These are phyloP conservation scores for Bemisia tabaci DNA, from an alignment of 1,140 invertebrate genomes.

Conservation along the genomic window DNA sequence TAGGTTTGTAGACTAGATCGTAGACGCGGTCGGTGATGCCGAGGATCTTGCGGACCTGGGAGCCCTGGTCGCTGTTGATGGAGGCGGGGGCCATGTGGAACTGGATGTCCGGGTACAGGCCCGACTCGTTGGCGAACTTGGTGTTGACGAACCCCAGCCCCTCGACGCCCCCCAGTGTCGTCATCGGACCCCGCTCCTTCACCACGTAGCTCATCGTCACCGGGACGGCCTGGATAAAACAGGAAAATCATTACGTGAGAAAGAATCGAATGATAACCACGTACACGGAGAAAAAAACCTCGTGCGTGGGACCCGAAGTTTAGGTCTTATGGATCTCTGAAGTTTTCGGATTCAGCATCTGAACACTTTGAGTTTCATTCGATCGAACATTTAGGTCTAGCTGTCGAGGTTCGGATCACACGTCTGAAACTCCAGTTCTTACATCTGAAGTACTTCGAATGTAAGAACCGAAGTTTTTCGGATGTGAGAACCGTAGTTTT, in stretches of 20 bases:
- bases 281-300: too few relatives aligned
- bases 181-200: slow-evolving; percentile 66
- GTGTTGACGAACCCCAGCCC: slow-evolving; percentile 74
- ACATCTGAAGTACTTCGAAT: too few relatives aligned
- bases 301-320: too few relatives aligned
- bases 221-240: slow-evolving; percentile 48
- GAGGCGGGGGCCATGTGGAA: slow-evolving; percentile 78
- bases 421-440: too few relatives aligned
- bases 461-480: too few relatives aligned
- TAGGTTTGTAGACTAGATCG: slow-evolving; percentile 57
- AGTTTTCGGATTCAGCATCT: too few relatives aligned
- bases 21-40: slow-evolving; percentile 71
- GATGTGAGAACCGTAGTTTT: too few relatives aligned
- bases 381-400: too few relatives aligned
- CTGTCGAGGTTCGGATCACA: too few relatives aligned
- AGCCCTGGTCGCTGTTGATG: slow-evolving; percentile 51
- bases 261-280: too few relatives aligned
- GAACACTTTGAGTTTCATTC: too few relatives aligned
- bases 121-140: slow-evolving; percentile 54
- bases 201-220: slow-evolving; percentile 66
- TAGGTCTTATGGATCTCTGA: too few relatives aligned
- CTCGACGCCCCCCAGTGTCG: slow-evolving; percentile 67
- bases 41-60: slow-evolving; percentile 57
- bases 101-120: slow-evolving; percentile 67
- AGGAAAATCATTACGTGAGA: not conserved